These are phyloP conservation scores for Temnothorax nylanderi DNA, from an alignment of 1,140 invertebrate species.

Conservation along the genomic window DNA sequence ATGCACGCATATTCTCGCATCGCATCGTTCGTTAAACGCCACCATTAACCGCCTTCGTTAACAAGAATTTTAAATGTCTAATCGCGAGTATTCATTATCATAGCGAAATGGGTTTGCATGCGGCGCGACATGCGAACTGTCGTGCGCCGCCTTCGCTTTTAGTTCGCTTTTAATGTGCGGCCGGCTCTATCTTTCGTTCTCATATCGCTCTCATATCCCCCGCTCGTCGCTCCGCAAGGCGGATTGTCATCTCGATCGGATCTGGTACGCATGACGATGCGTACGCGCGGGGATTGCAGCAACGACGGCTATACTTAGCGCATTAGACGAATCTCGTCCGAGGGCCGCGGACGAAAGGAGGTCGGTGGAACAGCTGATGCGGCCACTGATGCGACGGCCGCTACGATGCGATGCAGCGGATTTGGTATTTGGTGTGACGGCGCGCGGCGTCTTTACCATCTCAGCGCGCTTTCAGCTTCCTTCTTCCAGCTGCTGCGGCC, in stretches of 20 bases:
- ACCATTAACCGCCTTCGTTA: constrained; percentile 13
- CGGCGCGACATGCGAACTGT: constrained; percentile 8
- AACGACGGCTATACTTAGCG: constrained; percentile 78
- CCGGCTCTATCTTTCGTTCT: constrained; percentile 58
- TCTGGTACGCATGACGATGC: constrained; percentile 51
- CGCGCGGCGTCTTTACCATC: constrained; percentile 27
- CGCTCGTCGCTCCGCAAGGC: neutral
- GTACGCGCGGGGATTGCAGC: constrained; percentile 70
- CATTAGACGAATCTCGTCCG: constrained; percentile 77
- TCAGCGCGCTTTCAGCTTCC: neutral
- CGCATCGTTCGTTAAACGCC: too few relatives aligned
- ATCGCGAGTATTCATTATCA: constrained; percentile 17
- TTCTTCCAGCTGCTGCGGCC: neutral
- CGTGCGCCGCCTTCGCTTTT: constrained; percentile 25
- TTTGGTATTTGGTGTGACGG: constrained; percentile 34
- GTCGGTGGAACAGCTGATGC: constrained; percentile 77
- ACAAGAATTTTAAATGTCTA: constrained; percentile 38
- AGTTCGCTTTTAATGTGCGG: constrained; percentile 49
- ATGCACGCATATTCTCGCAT: neutral
- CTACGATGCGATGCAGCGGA: too few relatives aligned
- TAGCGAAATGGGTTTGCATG: neutral
- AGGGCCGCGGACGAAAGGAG: constrained; percentile 76
- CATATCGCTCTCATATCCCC: neutral
- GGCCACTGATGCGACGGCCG: constrained; percentile 3
- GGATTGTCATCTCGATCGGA: constrained; percentile 47